Conservation (phyloP, 2,888 invertebrate species). For the Drosophila leonis region DNA sequence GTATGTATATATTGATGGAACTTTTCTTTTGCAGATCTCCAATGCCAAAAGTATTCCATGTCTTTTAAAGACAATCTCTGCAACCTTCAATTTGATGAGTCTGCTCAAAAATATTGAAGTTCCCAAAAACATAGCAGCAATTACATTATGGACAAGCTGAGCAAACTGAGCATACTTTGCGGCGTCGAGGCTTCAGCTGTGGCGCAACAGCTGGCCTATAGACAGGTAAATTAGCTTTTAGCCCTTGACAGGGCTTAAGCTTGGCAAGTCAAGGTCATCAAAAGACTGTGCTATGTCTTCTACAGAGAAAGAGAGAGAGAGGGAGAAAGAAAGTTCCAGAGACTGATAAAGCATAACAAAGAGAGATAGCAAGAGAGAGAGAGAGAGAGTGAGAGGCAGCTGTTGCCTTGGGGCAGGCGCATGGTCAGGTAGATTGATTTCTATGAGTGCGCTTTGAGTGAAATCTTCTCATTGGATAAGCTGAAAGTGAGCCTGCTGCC, state of each 20-base stretch:
- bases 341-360: background rate
- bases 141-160: background rate
- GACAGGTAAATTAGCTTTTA: slow-evolving; percentile 3
- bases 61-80: too few relatives aligned
- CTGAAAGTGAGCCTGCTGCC: slow-evolving; percentile 38
- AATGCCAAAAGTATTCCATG: too few relatives aligned
- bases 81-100: too few relatives aligned
- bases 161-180: slow-evolving; percentile 41
- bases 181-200: slow-evolving; percentile 17
- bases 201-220: background rate
- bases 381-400: slow-evolving; percentile 10
- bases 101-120: background rate
- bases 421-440: slow-evolving; percentile 33
- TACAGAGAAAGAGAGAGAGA: slow-evolving; percentile 2
- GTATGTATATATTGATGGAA: too few relatives aligned
- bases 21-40: too few relatives aligned
- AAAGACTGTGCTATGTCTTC: background rate
- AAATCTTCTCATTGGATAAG: slow-evolving; percentile 59
- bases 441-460: slow-evolving; percentile 58
- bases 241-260: background rate
- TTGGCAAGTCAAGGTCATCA: slow-evolving; percentile 34
- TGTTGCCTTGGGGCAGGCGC: slow-evolving; percentile 20
- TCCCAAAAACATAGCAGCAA: too few relatives aligned
- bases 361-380: background rate
- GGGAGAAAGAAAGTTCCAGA: slow-evolving; percentile 9